Evolutionary conservation across 2,888 invertebrate species (phyloP), one percentile per base, ranked within the genome.

Genomic region (Trilocha varians): DNA sequence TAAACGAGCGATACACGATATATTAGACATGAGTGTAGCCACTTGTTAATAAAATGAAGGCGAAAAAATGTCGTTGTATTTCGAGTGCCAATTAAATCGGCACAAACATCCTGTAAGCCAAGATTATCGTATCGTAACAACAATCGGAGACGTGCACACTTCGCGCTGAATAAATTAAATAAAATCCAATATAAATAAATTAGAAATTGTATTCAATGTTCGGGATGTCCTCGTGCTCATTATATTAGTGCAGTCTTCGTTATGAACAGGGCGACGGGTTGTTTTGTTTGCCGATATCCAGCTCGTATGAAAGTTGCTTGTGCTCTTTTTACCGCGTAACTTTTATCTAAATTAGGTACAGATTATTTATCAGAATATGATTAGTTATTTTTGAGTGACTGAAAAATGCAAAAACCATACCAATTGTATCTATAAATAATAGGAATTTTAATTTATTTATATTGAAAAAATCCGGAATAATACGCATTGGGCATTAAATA

Each of bases 41-140:
- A 64, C 61, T 65, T 64, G 66, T 66, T 66, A 68, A 74, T 74
- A 78, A 78, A 70, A 70, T 63, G 62, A 59, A 62, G 62, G 59
- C 63, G 65, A 69, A 72, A 71, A 73, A 74, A 69, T 68, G 65
- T 64, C 64, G 62, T 59, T 65, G 70, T 71, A 77, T 75, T 74
- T 70, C 72, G 71, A 71, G 72, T 78, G 82, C 84, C 84, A 85
- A 85, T 85, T 85, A 85, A 83, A 80, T 66, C 65, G 65, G 62
- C 65, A 66, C 75, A 72, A 80, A 84, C 84, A 84, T 72, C 76
- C 82, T 84, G 82, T 84, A 83, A 75, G 75, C 66, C 69, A 62
- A 82, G 76, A 83, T 84, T 79, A 83, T 82, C 78, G 78, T 79
- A 83, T 83, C 82, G 74, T 63, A 67, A 83, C 83, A 80, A 70